Percentiles rank a stretch among this genome's conserved stretches.
These are phyloP conservation scores for Hyles euphorbiae DNA, from an alignment of 1,140 invertebrate species.

Conservation along the genomic window DNA sequence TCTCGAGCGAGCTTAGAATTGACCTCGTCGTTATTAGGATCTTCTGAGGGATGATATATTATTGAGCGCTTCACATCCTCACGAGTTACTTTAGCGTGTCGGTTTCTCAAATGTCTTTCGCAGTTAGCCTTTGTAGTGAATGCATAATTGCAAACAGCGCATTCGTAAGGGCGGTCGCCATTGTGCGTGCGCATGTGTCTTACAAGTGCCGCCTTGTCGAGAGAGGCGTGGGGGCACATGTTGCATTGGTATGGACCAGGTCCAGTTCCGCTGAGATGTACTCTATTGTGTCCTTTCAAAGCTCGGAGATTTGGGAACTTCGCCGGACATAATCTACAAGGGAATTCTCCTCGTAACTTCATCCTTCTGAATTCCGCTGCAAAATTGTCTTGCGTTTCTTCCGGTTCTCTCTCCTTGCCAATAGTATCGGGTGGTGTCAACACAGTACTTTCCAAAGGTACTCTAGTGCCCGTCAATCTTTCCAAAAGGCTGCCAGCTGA, in stretches of 20 bases:
- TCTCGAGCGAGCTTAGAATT: slow-evolving; percentile 75
- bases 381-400: slow-evolving; percentile 88
- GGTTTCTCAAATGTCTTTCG: slow-evolving; percentile 91
- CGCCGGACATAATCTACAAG: slow-evolving; percentile 88
- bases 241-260: slow-evolving; percentile 91
- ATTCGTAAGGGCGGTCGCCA: slow-evolving; percentile 95
- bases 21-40: slow-evolving; percentile 84
- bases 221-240: slow-evolving; percentile 92
- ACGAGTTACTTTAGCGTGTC: slow-evolving; percentile 88
- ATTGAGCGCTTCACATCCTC: slow-evolving; percentile 91
- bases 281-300: slow-evolving; percentile 91
- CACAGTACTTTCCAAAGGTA: slow-evolving; percentile 54
- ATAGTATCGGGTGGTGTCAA: slow-evolving; percentile 59
- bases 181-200: slow-evolving; percentile 95
- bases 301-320: slow-evolving; percentile 93
- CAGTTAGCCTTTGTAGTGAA: slow-evolving; percentile 97
- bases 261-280: slow-evolving; percentile 82
- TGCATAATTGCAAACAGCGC: slow-evolving; percentile 93
- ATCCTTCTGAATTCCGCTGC: slow-evolving; percentile 87
- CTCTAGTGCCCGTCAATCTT: slow-evolving; percentile 68
- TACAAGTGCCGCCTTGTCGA: slow-evolving; percentile 92
- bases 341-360: slow-evolving; percentile 91
- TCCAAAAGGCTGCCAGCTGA: slow-evolving; percentile 79
- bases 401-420: slow-evolving; percentile 74
- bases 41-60: slow-evolving; percentile 90